These are phyloP conservation scores for Nymphalis io DNA, from an alignment of 1,140 invertebrate species.

Conservation along the genomic window DNA sequence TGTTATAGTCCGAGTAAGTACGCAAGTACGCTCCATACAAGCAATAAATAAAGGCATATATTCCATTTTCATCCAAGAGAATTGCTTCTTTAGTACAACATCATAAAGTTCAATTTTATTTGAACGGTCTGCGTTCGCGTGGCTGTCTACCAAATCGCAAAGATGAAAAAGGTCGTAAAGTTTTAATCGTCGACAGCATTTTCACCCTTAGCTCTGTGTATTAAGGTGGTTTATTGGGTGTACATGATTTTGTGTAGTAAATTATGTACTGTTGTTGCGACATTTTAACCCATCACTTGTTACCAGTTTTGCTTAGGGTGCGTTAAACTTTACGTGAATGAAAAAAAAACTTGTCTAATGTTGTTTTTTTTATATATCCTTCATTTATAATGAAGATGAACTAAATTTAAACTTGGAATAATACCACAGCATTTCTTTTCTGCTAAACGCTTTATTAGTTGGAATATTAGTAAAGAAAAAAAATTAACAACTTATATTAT, in stretches of 20 bases:
- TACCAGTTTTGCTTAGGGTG: constrained; percentile 48
- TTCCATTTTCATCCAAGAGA: not conserved
- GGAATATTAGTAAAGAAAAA: not conserved
- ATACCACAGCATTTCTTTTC: not conserved
- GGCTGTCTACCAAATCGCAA: constrained; percentile 20
- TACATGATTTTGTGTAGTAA: constrained; percentile 20
- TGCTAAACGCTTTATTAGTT: not conserved
- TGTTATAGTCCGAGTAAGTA: constrained; percentile 34
- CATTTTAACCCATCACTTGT: constrained; percentile 44
- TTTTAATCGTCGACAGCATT: not conserved
- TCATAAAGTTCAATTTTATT: constrained; percentile 30
- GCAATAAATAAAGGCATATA: constrained; percentile 10
- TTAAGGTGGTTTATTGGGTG: constrained; percentile 31
- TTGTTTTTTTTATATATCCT: constrained; percentile 31
- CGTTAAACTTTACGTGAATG: constrained; percentile 47
- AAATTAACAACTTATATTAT: not conserved
- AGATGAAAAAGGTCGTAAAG: constrained; percentile 28
- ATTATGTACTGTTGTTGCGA: constrained; percentile 42
- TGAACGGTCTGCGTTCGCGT: constrained; percentile 24
- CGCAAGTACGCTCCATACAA: constrained; percentile 21
- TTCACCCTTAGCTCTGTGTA: constrained; percentile 21
- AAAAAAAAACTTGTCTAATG: constrained; percentile 32
- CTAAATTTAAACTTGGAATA: constrained; percentile 16
- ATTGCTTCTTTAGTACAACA: constrained; percentile 20
- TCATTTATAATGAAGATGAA: constrained; percentile 27